Percentiles rank a stretch among this genome's conserved stretches.
phyloP scores from a whole-genome alignment of 2,888 invertebrate species.

The Fragum fragum region DNA sequence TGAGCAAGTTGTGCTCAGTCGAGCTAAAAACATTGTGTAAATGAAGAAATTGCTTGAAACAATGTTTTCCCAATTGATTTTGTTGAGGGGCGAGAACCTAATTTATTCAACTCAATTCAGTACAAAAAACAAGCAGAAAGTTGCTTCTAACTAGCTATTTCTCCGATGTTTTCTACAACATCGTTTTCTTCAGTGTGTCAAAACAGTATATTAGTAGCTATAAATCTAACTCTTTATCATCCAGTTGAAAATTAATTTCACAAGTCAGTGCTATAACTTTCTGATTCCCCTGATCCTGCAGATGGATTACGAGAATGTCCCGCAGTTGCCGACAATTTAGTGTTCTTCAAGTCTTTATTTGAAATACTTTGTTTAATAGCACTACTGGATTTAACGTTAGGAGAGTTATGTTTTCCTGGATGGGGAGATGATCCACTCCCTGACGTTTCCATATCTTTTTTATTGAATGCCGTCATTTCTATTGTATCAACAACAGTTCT shows the following conservation, averaged over 20 bases:
- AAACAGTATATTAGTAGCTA: no score
- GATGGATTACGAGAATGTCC: constrained; percentile 69
- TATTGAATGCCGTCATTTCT: constrained; percentile 67
- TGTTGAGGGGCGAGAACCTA: no score
- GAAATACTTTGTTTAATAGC: constrained; percentile 52
- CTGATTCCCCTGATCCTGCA: constrained; percentile 69
- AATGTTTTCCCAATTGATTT: no score
- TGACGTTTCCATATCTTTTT: constrained; percentile 39
- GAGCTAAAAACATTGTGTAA: no score
- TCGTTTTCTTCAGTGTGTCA: no score
- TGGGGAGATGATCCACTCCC: constrained; percentile 28
- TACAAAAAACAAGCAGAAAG: no score
- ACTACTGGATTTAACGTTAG: constrained; percentile 39
- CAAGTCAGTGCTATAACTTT: constrained; percentile 73
- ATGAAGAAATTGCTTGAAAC: no score
- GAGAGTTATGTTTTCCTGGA: constrained; percentile 58
- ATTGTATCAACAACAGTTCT: constrained; percentile 69
- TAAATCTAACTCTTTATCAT: no score
- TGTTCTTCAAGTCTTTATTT: constrained; percentile 68
- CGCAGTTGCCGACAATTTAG: constrained; percentile 38
- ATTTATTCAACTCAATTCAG: no score
- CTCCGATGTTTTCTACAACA: no score
- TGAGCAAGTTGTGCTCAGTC: no score
- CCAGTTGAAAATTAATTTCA: constrained; percentile 17
- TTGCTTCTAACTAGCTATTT: no score